Evolutionary conservation across 2,113 vertebrate species (phyloP).

Genomic region (Leptobrachium ailaonicum): DNA sequence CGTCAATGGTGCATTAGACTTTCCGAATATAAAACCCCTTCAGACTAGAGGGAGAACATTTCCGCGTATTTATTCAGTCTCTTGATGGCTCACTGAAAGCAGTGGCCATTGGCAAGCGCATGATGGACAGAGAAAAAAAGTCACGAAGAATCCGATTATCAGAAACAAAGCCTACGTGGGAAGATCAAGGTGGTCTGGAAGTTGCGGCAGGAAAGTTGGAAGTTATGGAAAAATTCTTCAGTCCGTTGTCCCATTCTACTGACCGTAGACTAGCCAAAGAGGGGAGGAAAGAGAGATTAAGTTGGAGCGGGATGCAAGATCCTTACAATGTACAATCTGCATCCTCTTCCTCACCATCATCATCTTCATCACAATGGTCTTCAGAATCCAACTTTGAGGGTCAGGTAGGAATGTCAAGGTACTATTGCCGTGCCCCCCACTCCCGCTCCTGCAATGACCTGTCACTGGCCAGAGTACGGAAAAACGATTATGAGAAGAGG

Average conservation of each 20-base stretch:
- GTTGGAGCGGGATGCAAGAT: conserved; percentile 3
- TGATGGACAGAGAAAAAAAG: conserved; percentile 21
- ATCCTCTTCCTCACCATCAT: conserved; percentile 52
- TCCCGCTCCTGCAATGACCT: conserved; percentile 66
- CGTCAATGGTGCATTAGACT: conserved; percentile 19
- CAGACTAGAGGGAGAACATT: not conserved
- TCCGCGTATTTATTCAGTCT: not conserved
- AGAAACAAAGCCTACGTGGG: conserved; percentile 37
- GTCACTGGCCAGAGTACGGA: conserved; percentile 18
- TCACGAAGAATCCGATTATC: conserved; percentile 17
- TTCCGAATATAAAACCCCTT: conserved; percentile 18
- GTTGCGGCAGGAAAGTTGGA: conserved; percentile 49
- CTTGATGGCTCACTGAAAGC: not conserved
- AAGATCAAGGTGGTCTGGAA: conserved; percentile 27
- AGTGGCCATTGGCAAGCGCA: not conserved
- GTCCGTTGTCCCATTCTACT: conserved; percentile 58
- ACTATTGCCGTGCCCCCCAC: conserved; percentile 53
- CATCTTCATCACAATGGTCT: conserved; percentile 65
- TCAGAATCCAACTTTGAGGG: conserved; percentile 63
- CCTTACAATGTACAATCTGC: conserved; percentile 40
- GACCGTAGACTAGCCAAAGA: conserved; percentile 50
- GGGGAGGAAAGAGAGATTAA: conserved; percentile 48
- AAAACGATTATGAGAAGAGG: conserved; percentile 56
- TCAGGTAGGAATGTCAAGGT: conserved; percentile 50
- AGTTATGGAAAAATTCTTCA: conserved; percentile 62